Percentiles rank a stretch among this genome's conserved stretches.
Evolutionary conservation across 92 coral and sea anemone species (phyloP).

Genomic region (Galaxea fascicularis): DNA sequence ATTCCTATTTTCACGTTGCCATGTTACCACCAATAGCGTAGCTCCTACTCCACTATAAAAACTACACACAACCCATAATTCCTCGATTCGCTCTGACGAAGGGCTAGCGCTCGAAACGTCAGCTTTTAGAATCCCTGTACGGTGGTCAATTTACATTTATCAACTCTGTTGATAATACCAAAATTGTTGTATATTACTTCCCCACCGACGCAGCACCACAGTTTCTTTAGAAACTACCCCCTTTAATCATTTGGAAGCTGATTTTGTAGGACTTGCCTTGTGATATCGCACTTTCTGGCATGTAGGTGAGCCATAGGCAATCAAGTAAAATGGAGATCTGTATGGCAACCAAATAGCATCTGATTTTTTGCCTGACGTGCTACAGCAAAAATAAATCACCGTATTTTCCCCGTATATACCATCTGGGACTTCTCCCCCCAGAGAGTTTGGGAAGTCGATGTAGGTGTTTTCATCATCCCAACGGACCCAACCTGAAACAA

Average conservation of each 20-base stretch:
- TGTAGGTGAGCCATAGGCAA: conserved; percentile 73
- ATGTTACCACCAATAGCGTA: too few species aligned
- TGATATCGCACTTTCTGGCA: conserved; percentile 78
- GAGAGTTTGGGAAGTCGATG: conserved; percentile 71
- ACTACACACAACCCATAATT: too few species aligned
- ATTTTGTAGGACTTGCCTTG: conserved; percentile 52
- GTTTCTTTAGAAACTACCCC: neutral
- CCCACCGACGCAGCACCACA: neutral
- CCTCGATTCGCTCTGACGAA: too few species aligned
- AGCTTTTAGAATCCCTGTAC: too few species aligned
- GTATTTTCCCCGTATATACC: conserved; percentile 85
- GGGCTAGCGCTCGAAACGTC: too few species aligned
- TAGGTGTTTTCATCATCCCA: conserved; percentile 90
- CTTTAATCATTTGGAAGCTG: too few species aligned
- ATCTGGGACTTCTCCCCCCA: conserved; percentile 79
- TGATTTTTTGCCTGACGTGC: conserved; percentile 72
- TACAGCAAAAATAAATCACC: conserved; percentile 86
- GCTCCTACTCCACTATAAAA: too few species aligned
- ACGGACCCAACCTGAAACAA: conserved; percentile 78
- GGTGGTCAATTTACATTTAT: too few species aligned
- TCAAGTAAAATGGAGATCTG: conserved; percentile 76
- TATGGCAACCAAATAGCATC: conserved; percentile 65
- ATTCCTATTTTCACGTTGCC: too few species aligned
- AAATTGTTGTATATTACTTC: too few species aligned
- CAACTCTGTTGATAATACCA: too few species aligned